Conservation (phyloP, 2,888 invertebrate genomes). For the Labia minor region DNA sequence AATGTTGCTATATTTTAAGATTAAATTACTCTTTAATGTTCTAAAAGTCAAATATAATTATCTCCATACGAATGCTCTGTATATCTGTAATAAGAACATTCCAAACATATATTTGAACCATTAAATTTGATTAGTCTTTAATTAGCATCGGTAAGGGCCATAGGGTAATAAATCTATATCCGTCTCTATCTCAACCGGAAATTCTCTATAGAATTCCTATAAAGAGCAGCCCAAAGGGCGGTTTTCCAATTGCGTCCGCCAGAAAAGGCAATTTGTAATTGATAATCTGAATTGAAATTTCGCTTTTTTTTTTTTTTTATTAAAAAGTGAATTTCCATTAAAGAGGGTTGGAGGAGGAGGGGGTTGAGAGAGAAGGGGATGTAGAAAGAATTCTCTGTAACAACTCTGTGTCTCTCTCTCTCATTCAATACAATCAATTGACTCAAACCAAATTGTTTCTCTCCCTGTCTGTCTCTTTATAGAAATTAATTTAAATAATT, state of each 20-base stretch:
- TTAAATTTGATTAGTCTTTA: constrained; percentile 13
- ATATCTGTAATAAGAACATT: constrained; percentile 13
- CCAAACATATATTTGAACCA: constrained; percentile 13
- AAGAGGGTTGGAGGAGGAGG: no score
- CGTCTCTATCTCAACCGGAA: constrained; percentile 2
- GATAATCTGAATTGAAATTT: not conserved
- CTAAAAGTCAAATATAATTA: constrained; percentile 7
- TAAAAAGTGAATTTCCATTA: not conserved
- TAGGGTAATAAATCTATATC: constrained; percentile 13
- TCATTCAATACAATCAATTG: no score
- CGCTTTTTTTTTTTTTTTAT: no score
- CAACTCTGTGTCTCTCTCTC: no score
- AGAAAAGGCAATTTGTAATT: not conserved
- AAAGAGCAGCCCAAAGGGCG: not conserved
- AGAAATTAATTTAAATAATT: no score
- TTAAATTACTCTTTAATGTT: constrained; percentile 1
- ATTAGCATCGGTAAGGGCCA: constrained; percentile 13
- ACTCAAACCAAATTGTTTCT: no score
- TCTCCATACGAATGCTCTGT: not conserved
- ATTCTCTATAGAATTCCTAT: constrained; percentile 13
- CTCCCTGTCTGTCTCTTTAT: no score
- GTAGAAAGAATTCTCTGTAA: no score
- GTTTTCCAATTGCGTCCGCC: not conserved
- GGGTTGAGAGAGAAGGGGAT: no score
- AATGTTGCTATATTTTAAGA: not conserved